Percentiles rank a stretch among this genome's conserved stretches.
Evolutionary conservation across 92 coral and sea anemone species (phyloP).

Genomic region (Bergia sp.): DNA sequence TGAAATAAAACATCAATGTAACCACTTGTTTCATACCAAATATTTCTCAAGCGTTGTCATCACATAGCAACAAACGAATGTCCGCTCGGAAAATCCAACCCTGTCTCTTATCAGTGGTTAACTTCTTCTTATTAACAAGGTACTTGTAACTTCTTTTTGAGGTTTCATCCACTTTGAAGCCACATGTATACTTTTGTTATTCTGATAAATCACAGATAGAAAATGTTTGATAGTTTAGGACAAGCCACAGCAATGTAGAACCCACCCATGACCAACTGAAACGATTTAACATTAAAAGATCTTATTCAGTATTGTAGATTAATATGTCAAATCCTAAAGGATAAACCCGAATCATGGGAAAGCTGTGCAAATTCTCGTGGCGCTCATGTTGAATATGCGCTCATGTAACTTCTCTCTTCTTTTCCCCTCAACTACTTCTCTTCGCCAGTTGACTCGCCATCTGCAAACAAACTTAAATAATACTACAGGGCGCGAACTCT

Average conservation of each 20-base stretch:
- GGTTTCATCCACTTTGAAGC: neutral
- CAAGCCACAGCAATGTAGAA: slow-evolving; percentile 9
- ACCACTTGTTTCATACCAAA: neutral
- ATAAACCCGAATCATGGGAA: slow-evolving; percentile 2
- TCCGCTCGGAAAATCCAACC: neutral
- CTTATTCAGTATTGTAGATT: neutral
- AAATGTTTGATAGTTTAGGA: neutral
- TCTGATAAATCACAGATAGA: slow-evolving; percentile 4
- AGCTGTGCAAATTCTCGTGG: slow-evolving; percentile 9
- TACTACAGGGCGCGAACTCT: neutral
- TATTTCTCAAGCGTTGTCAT: neutral
- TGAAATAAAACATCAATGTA: neutral
- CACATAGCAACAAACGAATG: neutral
- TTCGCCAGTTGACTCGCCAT: neutral
- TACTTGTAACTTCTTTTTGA: neutral
- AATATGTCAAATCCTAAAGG: slow-evolving; percentile 4
- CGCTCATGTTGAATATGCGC: neutral
- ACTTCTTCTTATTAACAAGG: neutral
- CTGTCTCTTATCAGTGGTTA: neutral
- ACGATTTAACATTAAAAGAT: neutral
- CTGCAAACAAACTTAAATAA: neutral
- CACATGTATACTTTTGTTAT: neutral
- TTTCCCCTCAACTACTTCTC: neutral
- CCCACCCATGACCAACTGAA: neutral
- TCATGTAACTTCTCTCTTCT: neutral